Percentiles rank a stretch among this genome's conserved stretches.
These are phyloP conservation scores for Cygnus buccinator DNA, from an alignment of 2,113 vertebrate species.

Conservation along the genomic window DNA sequence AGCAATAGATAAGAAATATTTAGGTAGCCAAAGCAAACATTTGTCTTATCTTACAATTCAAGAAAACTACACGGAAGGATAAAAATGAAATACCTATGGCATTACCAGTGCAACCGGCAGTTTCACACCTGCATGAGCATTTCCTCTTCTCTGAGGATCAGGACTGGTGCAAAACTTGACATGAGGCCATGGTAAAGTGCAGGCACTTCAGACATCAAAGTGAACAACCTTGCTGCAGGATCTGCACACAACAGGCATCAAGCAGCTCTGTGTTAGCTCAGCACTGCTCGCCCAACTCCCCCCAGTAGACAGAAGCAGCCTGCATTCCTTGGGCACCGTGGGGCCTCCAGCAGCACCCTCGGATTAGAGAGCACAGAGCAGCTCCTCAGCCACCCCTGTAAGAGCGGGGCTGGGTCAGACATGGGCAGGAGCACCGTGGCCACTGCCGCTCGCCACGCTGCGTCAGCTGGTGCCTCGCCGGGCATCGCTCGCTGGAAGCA, in stretches of 20 bases:
- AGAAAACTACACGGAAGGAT: not conserved
- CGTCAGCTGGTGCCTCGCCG: too few relatives aligned
- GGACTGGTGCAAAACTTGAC: not conserved
- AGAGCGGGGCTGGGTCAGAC: not conserved
- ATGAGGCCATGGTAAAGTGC: too few relatives aligned
- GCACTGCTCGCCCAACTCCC: too few relatives aligned
- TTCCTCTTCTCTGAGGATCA: too few relatives aligned
- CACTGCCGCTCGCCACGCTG: not conserved
- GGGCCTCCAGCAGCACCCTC: too few relatives aligned
- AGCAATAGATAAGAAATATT: conserved; percentile 8
- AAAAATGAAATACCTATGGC: too few relatives aligned
- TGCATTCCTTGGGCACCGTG: not conserved
- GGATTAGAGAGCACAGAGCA: too few relatives aligned
- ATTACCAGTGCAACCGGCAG: not conserved
- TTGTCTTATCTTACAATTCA: not conserved
- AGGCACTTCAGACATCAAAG: not conserved
- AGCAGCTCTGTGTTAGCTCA: not conserved
- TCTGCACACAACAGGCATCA: not conserved
- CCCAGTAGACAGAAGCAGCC: too few relatives aligned
- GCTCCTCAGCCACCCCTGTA: too few relatives aligned
- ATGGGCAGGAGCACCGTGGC: not conserved
- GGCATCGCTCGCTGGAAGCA: too few relatives aligned
- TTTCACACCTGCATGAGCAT: not conserved
- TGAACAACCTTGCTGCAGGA: not conserved
- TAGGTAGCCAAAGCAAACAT: conserved; percentile 34